Percentiles rank a stretch among this genome's conserved stretches.
Conservation (phyloP, 1,140 invertebrate species). For the Cardiocondyla obscurior region DNA sequence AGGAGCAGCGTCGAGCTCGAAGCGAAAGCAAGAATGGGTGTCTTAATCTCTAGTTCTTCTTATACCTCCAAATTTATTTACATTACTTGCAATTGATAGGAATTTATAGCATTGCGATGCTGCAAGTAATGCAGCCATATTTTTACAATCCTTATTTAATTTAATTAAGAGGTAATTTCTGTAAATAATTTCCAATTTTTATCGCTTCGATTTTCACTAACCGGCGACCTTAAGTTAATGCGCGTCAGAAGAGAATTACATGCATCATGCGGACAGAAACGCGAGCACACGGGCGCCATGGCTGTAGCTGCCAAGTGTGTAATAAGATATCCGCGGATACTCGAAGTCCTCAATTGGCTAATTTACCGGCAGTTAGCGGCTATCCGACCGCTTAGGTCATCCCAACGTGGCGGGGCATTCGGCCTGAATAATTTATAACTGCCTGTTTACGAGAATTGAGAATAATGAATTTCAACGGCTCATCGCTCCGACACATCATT, state of each 20-base stretch:
- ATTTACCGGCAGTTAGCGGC: conserved; percentile 83
- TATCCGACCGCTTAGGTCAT: conserved; percentile 84
- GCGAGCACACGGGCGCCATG: conserved; percentile 80
- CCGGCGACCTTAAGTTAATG: conserved; percentile 38
- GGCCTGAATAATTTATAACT: conserved; percentile 85
- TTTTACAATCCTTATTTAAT: neutral
- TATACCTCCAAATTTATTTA: neutral
- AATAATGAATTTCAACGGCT: conserved; percentile 83
- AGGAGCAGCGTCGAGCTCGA: neutral
- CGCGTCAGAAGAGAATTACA: conserved; percentile 73
- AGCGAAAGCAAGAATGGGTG: neutral
- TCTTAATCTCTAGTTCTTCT: neutral
- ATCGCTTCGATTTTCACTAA: neutral
- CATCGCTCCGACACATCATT: conserved; percentile 71
- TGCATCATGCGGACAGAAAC: conserved; percentile 64
- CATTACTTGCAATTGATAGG: neutral
- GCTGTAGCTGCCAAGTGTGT: conserved; percentile 81
- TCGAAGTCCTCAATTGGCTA: conserved; percentile 85
- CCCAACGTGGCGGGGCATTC: conserved; percentile 80
- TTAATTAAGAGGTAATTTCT: neutral
- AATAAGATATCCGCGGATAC: conserved; percentile 85
- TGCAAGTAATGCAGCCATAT: neutral
- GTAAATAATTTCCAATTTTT: neutral
- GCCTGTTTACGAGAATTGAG: conserved; percentile 85
- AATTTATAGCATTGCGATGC: neutral